Evolutionary conservation across 1,140 invertebrate species (phyloP).

Genomic region (Laupala kohalensis): DNA sequence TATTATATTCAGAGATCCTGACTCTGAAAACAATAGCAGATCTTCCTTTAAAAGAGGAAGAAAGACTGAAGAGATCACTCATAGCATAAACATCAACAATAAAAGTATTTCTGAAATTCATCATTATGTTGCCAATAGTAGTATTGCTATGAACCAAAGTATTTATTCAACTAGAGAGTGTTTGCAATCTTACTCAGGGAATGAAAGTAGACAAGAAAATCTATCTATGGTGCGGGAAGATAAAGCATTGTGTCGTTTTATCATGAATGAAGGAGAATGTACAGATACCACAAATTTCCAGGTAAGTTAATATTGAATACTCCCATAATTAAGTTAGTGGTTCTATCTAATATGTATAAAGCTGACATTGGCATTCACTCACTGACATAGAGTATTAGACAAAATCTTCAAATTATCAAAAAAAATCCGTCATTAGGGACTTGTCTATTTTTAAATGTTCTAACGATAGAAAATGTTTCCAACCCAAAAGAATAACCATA

Average conservation of each 20-base stretch:
- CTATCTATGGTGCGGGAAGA: not conserved
- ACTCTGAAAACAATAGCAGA: not conserved
- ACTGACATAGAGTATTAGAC: too few relatives aligned
- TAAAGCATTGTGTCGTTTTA: not conserved
- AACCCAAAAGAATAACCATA: too few relatives aligned
- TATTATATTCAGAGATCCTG: slow-evolving; percentile 11
- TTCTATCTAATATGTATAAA: too few relatives aligned
- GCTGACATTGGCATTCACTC: too few relatives aligned
- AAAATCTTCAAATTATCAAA: too few relatives aligned
- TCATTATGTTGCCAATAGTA: not conserved
- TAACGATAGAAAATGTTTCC: too few relatives aligned
- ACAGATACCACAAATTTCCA: not conserved
- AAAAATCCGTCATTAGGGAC: too few relatives aligned
- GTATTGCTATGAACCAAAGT: not conserved
- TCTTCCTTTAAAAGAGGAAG: not conserved
- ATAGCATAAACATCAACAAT: not conserved
- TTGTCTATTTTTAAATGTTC: too few relatives aligned
- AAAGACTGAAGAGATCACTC: not conserved
- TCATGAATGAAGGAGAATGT: not conserved
- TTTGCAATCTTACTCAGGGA: too few relatives aligned
- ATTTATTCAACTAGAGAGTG: too few relatives aligned
- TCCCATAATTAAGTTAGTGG: too few relatives aligned
- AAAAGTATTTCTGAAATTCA: not conserved
- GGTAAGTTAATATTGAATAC: not conserved
- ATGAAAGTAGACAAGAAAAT: too few relatives aligned